Evolutionary conservation across 2,888 invertebrate species (phyloP).

Genomic region (Boloria euphrosyne): DNA sequence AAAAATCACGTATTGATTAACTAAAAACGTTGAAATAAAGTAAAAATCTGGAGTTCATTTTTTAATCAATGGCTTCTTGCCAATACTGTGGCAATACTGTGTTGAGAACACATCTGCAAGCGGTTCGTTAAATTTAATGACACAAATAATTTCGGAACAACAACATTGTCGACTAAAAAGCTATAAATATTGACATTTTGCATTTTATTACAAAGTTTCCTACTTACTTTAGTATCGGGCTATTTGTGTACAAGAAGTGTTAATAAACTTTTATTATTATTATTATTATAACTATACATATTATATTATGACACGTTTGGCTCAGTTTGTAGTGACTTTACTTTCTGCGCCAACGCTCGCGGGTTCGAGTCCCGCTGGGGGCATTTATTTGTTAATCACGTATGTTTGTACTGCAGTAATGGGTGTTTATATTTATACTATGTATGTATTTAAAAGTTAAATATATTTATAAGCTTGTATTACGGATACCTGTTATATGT

Average conservation of each 20-base stretch:
- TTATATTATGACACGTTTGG: too few relatives aligned
- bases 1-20: background rate
- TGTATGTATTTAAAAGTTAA: too few relatives aligned
- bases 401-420: too few relatives aligned
- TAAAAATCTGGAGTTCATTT: conserved; percentile 12
- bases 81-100: conserved; percentile 16
- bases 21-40: background rate
- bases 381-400: too few relatives aligned
- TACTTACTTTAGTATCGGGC: background rate
- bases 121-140: conserved; percentile 31
- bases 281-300: too few relatives aligned
- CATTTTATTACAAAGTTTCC: background rate
- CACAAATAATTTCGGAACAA: conserved; percentile 20
- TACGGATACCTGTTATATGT: too few relatives aligned
- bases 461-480: too few relatives aligned
- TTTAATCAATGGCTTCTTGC: conserved; percentile 17
- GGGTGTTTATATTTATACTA: too few relatives aligned
- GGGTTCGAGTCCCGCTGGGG: too few relatives aligned
- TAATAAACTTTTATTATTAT: too few relatives aligned
- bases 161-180: conserved; percentile 17
- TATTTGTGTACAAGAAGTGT: background rate
- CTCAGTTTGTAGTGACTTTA: too few relatives aligned
- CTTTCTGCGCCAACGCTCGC: too few relatives aligned
- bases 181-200: conserved; percentile 19
- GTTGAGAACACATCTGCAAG: conserved; percentile 28